phyloP scores from a whole-genome alignment of 2,797 vertebrate genomes.

The Lepus oiostolus region DNA sequence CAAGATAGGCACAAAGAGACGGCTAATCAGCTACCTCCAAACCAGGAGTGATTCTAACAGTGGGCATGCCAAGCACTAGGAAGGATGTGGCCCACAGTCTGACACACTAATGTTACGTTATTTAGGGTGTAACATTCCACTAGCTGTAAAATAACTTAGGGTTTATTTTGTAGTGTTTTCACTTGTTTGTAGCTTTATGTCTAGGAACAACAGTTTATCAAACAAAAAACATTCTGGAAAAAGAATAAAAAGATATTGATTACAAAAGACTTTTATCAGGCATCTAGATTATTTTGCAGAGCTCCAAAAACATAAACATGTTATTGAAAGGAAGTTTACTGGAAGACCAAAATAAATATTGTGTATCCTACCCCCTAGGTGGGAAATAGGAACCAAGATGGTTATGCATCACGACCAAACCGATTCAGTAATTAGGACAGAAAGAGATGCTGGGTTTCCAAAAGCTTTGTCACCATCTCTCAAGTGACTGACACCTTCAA shows the following conservation, averaged over 20 bases:
- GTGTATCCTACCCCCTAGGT: not conserved
- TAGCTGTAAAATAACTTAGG: conserved; percentile 16
- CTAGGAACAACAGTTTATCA: conserved; percentile 35
- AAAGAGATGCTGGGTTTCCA: conserved; percentile 52
- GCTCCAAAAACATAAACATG: conserved; percentile 13
- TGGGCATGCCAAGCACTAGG: not conserved
- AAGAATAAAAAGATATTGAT: conserved; percentile 46
- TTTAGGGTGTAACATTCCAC: not conserved
- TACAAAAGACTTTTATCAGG: conserved; percentile 28
- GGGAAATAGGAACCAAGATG: not conserved
- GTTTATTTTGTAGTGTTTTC: conserved; percentile 47
- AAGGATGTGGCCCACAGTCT: not conserved
- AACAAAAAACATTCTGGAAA: conserved; percentile 58
- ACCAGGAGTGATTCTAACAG: not conserved
- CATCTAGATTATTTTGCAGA: conserved; percentile 61
- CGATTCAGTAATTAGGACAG: conserved; percentile 26
- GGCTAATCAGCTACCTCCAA: not conserved
- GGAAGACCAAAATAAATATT: not conserved
- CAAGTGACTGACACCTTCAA: not conserved
- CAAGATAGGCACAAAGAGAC: conserved; percentile 10
- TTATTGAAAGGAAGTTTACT: conserved; percentile 42
- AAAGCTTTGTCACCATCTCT: conserved; percentile 31
- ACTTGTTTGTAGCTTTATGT: not conserved
- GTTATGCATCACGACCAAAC: not conserved
- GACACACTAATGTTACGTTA: not conserved